phyloP scores from a whole-genome alignment of 2,113 vertebrate genomes.

The Gallinago media region DNA sequence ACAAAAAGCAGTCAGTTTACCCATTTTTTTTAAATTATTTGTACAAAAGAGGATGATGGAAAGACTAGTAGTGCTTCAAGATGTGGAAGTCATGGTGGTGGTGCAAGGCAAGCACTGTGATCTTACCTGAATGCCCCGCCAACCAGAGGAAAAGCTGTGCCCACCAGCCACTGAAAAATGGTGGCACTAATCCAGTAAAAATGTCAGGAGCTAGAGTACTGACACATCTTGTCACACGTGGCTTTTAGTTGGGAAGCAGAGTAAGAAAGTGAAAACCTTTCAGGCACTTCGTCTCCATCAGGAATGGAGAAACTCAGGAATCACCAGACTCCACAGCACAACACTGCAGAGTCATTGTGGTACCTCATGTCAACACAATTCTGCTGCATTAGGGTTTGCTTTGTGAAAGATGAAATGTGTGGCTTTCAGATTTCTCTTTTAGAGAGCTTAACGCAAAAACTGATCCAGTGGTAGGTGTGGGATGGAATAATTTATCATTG shows the following conservation, averaged over 20 bases:
- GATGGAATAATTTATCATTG: slow-evolving; percentile 26
- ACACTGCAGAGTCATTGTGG: accelerated
- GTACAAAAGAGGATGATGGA: background rate
- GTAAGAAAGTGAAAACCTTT: background rate
- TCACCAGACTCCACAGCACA: background rate
- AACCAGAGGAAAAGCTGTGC: background rate
- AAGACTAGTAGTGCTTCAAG: background rate
- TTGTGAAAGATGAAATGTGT: background rate
- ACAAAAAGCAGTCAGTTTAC: background rate
- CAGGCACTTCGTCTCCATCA: background rate
- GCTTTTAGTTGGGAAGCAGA: background rate
- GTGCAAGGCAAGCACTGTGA: background rate
- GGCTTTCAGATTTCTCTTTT: background rate
- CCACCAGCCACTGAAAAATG: background rate
- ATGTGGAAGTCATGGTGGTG: background rate
- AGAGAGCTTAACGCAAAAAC: background rate
- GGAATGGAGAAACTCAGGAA: background rate
- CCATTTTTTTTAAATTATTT: background rate
- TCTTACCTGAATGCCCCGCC: background rate
- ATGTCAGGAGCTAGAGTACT: background rate
- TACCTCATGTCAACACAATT: background rate
- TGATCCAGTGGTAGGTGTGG: background rate
- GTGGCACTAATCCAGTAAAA: background rate
- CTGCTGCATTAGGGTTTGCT: background rate
- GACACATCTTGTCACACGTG: background rate